Percentiles rank a stretch among this genome's conserved stretches.
Evolutionary conservation across 1,140 invertebrate species (phyloP).

Genomic region (Odontomachus brunneus): DNA sequence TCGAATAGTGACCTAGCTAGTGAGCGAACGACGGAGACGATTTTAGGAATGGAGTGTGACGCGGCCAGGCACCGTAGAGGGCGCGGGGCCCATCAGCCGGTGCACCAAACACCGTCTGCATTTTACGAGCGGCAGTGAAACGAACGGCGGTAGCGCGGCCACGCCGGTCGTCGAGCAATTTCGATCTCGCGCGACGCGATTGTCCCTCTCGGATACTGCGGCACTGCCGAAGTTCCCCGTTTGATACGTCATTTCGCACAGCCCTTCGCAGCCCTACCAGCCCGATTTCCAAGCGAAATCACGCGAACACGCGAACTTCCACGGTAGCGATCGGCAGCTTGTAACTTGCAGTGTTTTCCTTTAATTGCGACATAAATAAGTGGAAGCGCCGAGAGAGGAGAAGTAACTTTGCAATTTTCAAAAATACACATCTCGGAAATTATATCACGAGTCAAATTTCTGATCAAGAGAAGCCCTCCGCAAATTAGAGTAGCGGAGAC

Average conservation of each 20-base stretch:
- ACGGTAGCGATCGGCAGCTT: not conserved
- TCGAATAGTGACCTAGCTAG: slow-evolving; percentile 34
- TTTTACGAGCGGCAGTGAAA: slow-evolving; percentile 66
- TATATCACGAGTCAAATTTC: not conserved
- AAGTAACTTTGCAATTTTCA: not conserved
- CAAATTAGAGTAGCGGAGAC: not conserved
- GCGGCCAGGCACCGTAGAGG: slow-evolving; percentile 23
- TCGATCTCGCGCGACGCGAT: slow-evolving; percentile 41
- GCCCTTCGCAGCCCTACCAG: not conserved
- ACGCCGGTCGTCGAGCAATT: slow-evolving; percentile 52
- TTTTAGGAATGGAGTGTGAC: slow-evolving; percentile 64
- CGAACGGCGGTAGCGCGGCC: slow-evolving; percentile 41
- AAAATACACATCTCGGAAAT: not conserved
- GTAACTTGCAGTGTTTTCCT: slow-evolving; percentile 6
- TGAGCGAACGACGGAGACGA: slow-evolving; percentile 56
- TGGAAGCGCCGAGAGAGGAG: not conserved
- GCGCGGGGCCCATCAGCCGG: slow-evolving; percentile 14
- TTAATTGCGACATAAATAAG: not conserved
- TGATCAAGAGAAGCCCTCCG: not conserved
- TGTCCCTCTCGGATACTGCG: slow-evolving; percentile 43
- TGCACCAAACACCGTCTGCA: slow-evolving; percentile 62
- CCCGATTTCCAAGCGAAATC: slow-evolving; percentile 35
- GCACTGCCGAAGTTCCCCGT: slow-evolving; percentile 41
- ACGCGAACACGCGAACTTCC: slow-evolving; percentile 5
- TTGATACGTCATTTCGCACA: slow-evolving; percentile 43